Percentiles rank a stretch among this genome's conserved stretches.
These are phyloP conservation scores for Nowickia ferox DNA, from an alignment of 2,888 invertebrate species.

Conservation along the genomic window DNA sequence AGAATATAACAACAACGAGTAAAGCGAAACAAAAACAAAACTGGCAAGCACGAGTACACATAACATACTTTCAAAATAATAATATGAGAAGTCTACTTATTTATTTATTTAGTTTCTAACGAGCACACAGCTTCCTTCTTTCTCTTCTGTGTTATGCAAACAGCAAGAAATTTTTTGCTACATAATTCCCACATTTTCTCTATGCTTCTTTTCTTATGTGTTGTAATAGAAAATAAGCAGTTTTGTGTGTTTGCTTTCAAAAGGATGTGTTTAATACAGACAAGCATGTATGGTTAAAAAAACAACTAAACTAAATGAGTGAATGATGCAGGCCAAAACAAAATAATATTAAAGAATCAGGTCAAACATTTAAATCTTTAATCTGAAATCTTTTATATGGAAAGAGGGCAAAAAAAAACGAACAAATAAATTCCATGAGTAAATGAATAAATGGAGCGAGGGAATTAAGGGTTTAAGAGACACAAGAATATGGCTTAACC, in stretches of 20 bases:
- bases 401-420: neutral
- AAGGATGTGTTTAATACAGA: too few species aligned
- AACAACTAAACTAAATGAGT: too few species aligned
- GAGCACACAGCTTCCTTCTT: neutral
- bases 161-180: neutral
- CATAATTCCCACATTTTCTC: too few species aligned
- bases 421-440: neutral
- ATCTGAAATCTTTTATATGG: constrained; percentile 29
- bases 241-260: too few species aligned
- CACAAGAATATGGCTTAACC: too few species aligned
- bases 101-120: neutral
- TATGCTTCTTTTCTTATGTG: too few species aligned
- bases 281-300: too few species aligned
- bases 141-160: neutral
- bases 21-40: constrained; percentile 1
- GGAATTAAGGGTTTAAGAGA: too few species aligned
- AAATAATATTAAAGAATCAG: constrained; percentile 6
- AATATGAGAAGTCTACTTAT: too few species aligned
- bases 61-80: neutral
- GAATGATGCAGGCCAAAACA: too few species aligned
- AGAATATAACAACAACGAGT: neutral
- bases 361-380: constrained; percentile 55
- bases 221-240: too few species aligned
- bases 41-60: constrained; percentile 19
- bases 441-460: too few species aligned